phyloP scores from a whole-genome alignment of 2,888 invertebrate genomes.

The Caenorhabditis sp. region DNA sequence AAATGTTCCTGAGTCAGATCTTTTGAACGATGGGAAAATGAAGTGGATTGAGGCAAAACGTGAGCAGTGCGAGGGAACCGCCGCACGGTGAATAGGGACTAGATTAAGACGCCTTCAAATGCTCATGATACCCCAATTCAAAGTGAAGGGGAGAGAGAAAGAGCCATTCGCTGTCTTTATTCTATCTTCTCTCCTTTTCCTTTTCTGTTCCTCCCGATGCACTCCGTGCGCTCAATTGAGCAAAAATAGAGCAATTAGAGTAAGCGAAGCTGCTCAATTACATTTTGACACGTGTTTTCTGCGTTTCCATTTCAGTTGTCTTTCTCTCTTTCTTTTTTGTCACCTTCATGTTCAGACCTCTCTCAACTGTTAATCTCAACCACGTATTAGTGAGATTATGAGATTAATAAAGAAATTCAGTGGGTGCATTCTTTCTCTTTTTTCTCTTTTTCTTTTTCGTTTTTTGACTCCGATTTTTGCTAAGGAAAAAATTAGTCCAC shows the following conservation, averaged over 20 bases:
- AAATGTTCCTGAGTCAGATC: slow-evolving; percentile 9
- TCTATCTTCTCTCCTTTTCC: background rate
- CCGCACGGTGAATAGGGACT: slow-evolving; percentile 46
- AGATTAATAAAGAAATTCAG: slow-evolving; percentile 24
- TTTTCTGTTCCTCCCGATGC: slow-evolving; percentile 8
- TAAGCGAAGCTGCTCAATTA: background rate
- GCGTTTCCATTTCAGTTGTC: background rate
- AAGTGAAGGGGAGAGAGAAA: slow-evolving; percentile 51
- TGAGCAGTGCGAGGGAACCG: slow-evolving; percentile 18
- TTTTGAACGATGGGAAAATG: slow-evolving; percentile 19
- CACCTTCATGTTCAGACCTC: background rate
- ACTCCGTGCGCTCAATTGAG: slow-evolving; percentile 29
- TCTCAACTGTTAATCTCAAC: slow-evolving; percentile 32
- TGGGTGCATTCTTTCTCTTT: slow-evolving; percentile 19
- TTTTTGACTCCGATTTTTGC: background rate
- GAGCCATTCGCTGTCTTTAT: slow-evolving; percentile 17
- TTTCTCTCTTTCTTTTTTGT: background rate
- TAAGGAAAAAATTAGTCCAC: background rate
- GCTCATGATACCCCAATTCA: slow-evolving; percentile 45
- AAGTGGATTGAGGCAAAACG: slow-evolving; percentile 3
- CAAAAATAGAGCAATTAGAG: background rate
- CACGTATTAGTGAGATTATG: slow-evolving; percentile 34
- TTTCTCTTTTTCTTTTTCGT: background rate
- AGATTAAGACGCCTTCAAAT: slow-evolving; percentile 54
- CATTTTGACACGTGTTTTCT: slow-evolving; percentile 2